Evolutionary conservation across 2,797 vertebrate species (phyloP).

Genomic region (Thamnophis elegans): DNA sequence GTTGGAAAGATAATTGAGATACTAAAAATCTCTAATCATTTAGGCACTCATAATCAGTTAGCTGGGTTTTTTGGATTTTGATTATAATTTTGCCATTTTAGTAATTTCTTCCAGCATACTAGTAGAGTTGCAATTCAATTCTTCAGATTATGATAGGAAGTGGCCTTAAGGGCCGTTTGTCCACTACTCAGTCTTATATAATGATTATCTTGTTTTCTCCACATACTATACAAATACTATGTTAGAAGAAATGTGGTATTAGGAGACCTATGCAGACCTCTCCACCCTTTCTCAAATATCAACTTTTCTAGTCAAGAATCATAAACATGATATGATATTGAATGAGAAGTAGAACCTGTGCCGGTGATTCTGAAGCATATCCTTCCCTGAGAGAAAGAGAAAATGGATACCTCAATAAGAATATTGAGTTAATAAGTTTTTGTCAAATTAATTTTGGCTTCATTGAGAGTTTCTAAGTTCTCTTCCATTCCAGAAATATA

Average conservation of each 20-base stretch:
- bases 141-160: not conserved
- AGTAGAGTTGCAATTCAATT: not conserved
- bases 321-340: not conserved
- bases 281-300: too few species aligned
- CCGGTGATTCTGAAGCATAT: not conserved
- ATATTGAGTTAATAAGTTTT: conserved; percentile 12
- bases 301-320: not conserved
- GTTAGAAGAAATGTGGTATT: too few species aligned
- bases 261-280: not conserved
- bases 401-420: conserved; percentile 9
- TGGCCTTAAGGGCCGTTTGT: not conserved
- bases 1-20: too few species aligned
- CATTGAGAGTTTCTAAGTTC: too few species aligned
- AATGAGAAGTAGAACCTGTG: not conserved
- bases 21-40: not conserved
- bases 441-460: too few species aligned
- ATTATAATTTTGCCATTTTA: not conserved
- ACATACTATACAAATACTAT: not conserved
- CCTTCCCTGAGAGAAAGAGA: not conserved
- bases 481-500: too few species aligned
- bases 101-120: not conserved
- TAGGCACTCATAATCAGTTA: not conserved
- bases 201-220: not conserved
- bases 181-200: not conserved
- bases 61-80: not conserved